phyloP scores from a whole-genome alignment of 2,113 vertebrate species.

The Anhinga rufa region DNA sequence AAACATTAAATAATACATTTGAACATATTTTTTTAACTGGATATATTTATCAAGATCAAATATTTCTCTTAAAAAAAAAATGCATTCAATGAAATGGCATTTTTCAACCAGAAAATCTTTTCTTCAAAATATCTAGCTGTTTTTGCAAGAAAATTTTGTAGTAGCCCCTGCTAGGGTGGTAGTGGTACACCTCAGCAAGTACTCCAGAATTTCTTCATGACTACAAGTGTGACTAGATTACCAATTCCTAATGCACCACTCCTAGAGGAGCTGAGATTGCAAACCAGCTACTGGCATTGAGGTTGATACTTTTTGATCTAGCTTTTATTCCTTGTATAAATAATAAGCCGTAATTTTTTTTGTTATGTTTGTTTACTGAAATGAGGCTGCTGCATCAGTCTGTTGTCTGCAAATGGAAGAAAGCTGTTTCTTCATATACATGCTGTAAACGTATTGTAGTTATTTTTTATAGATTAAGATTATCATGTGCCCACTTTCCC shows the following conservation, averaged over 20 bases:
- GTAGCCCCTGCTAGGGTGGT: accelerated
- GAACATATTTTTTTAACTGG: not conserved
- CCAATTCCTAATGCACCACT: not conserved
- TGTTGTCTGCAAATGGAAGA: not conserved
- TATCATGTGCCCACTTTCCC: not conserved
- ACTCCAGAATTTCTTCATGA: not conserved
- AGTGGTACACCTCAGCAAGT: not conserved
- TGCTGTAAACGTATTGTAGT: not conserved
- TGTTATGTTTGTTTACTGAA: not conserved
- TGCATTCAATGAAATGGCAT: accelerated
- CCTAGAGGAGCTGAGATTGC: not conserved
- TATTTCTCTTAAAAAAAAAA: not conserved
- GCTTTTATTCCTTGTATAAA: not conserved
- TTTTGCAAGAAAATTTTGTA: not conserved
- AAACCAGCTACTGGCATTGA: not conserved
- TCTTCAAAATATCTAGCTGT: not conserved
- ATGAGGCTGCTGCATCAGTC: not conserved
- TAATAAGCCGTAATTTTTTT: not conserved
- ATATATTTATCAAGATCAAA: not conserved
- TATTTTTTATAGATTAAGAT: not conserved
- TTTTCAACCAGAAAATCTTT: not conserved
- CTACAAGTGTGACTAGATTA: not conserved
- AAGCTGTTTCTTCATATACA: not conserved
- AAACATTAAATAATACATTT: not conserved
- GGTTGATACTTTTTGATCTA: not conserved